phyloP scores from a whole-genome alignment of 1,140 invertebrate genomes.

The Drosophila nigromelanica region DNA sequence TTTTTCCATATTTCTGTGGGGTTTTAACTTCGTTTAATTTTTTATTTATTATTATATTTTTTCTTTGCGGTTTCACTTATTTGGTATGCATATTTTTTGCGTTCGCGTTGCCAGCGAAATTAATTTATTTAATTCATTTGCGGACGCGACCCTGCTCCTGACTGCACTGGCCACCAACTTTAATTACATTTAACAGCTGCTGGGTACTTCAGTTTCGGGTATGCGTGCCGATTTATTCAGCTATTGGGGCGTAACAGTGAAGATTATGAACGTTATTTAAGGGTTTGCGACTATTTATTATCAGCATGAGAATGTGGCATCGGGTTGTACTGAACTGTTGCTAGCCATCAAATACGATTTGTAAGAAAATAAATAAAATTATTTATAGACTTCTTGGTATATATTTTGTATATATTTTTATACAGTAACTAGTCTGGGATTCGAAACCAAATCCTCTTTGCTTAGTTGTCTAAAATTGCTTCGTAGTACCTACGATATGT shows the following conservation, averaged over 20 bases:
- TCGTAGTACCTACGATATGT: too few relatives aligned
- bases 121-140: constrained; percentile 68
- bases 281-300: too few relatives aligned
- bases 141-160: background rate
- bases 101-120: constrained; percentile 60
- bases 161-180: constrained; percentile 48
- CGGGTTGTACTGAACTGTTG: too few relatives aligned
- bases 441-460: too few relatives aligned
- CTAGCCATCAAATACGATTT: too few relatives aligned
- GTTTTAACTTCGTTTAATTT: constrained; percentile 66
- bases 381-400: too few relatives aligned
- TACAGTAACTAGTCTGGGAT: too few relatives aligned
- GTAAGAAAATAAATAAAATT: too few relatives aligned
- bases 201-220: background rate
- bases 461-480: too few relatives aligned
- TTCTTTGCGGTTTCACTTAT: constrained; percentile 60
- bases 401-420: too few relatives aligned
- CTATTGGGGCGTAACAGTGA: background rate
- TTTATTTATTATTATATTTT: constrained; percentile 16
- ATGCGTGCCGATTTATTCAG: background rate
- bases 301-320: too few relatives aligned
- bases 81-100: constrained; percentile 67
- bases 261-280: background rate
- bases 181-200: constrained; percentile 61
- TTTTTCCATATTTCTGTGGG: constrained; percentile 71